These are phyloP conservation scores for Ametastegia equiseti DNA, from an alignment of 2,888 invertebrate species.

Conservation along the genomic window DNA sequence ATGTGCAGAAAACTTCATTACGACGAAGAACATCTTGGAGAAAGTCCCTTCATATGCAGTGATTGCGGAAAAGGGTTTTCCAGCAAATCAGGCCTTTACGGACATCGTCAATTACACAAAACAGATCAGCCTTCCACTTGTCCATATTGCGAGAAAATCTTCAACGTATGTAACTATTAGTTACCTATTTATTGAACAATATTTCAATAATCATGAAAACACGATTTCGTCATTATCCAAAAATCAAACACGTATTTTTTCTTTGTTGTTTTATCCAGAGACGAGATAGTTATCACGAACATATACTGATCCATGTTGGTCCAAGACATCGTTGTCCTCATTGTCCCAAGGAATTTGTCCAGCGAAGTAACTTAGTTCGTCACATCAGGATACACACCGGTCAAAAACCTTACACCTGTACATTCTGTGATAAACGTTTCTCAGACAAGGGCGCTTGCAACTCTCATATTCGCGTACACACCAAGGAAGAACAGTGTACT, in stretches of 20 bases:
- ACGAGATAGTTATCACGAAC: slow-evolving; percentile 80
- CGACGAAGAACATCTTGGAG: slow-evolving; percentile 77
- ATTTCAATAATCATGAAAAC: neutral
- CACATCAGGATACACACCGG: slow-evolving; percentile 80
- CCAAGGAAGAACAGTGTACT: slow-evolving; percentile 75
- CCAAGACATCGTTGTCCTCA: slow-evolving; percentile 80
- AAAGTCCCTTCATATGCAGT: slow-evolving; percentile 77
- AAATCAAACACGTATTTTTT: neutral
- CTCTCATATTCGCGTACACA: slow-evolving; percentile 78
- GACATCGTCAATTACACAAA: slow-evolving; percentile 77
- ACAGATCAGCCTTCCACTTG: slow-evolving; percentile 76
- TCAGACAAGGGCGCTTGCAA: slow-evolving; percentile 80
- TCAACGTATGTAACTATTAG: slow-evolving; percentile 73
- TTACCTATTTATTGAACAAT: neutral
- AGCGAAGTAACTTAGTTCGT: slow-evolving; percentile 79
- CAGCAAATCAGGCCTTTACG: slow-evolving; percentile 79
- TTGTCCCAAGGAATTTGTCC: slow-evolving; percentile 80
- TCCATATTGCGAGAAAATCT: slow-evolving; percentile 77
- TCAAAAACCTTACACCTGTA: slow-evolving; percentile 79
- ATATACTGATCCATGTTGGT: slow-evolving; percentile 79
- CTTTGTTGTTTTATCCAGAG: slow-evolving; percentile 69
- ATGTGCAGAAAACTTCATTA: slow-evolving; percentile 78
- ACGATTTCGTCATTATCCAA: neutral
- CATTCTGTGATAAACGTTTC: slow-evolving; percentile 78
- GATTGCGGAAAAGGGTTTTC: slow-evolving; percentile 79